Base-by-base conservation (phyloP, 2,888 invertebrate species). In the Andrena marginata region DNA sequence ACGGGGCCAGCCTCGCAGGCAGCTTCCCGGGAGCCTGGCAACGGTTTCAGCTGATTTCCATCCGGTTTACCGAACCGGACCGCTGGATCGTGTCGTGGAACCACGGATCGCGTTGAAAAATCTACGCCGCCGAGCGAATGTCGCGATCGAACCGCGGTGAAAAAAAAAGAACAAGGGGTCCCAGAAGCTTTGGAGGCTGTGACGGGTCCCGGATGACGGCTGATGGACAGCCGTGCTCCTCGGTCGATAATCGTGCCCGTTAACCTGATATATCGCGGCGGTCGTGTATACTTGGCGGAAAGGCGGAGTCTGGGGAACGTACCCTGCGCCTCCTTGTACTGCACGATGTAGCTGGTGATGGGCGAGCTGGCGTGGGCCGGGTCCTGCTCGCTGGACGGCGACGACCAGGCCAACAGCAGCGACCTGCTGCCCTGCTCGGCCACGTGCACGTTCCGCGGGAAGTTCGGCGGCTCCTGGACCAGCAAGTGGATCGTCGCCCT, bases 391-490 rank as follows among this genome's bases (percentile, higher is more conserved):
- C 94, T 94, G 48, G 91, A 89, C 60, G 93, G 92, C 0, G 94
- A 94, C 0, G 95, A 94, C 96, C 96, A 96, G 2, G 95, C 94
- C 60, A 96, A 89, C 2, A 94, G 94, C 8, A 96, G 95, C 59
- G 95, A 95, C 0, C 96, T 95, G 85, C 96, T 96, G 26, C 95
- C 95, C 67, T 95, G 94, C 85, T 96, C 95, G 16, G 95, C 93
- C 6, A 95, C 94, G 87, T 95, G 95, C 48, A 96, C 92, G 90
- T 96, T 95, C 0, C 94, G 94, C 1, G 96, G 96, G 67, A 95
- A 95, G 89, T 95, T 96, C 1, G 96, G 96, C n/a, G 95, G 95
- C 85, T 96, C 96, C 93, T 95, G 94, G 8, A 95, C 94, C 82
- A 95, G 94, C 20, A 95, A 90, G 85, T 95, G 93, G 82, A 95